Evolutionary conservation across 92 coral and sea anemone species (phyloP).

Genomic region (Muricea muricata): DNA sequence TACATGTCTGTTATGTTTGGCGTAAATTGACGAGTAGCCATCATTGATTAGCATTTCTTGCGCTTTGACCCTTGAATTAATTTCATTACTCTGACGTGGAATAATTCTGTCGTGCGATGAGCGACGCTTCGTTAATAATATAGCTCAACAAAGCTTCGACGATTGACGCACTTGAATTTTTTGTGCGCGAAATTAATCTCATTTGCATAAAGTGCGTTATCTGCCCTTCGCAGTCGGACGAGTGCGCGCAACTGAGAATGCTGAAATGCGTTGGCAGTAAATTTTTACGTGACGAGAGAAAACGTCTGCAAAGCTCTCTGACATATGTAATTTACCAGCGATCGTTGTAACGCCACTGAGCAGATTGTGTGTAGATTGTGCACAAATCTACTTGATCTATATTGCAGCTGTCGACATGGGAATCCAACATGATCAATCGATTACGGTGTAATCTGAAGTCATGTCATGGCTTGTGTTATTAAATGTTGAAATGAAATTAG

Average conservation of each 20-base stretch:
- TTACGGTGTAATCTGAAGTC: too few species aligned
- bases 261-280: too few species aligned
- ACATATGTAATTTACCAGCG: too few species aligned
- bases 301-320: too few species aligned
- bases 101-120: neutral
- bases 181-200: neutral
- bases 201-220: neutral
- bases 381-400: too few species aligned
- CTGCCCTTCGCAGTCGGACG: neutral
- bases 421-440: too few species aligned
- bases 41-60: neutral
- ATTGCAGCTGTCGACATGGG: too few species aligned
- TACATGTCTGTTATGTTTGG: neutral
- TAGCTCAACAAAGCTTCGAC: constrained; percentile 1
- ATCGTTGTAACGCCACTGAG: too few species aligned
- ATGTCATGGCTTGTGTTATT: too few species aligned
- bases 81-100: neutral
- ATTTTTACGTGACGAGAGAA: too few species aligned
- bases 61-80: neutral
- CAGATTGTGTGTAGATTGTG: too few species aligned
- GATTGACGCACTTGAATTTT: neutral
- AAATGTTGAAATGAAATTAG: too few species aligned
- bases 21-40: neutral
- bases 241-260: neutral
- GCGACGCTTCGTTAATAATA: neutral